Base-by-base conservation (phyloP, 2,888 invertebrate species). In the Xanthorhoe spadicearia region DNA sequence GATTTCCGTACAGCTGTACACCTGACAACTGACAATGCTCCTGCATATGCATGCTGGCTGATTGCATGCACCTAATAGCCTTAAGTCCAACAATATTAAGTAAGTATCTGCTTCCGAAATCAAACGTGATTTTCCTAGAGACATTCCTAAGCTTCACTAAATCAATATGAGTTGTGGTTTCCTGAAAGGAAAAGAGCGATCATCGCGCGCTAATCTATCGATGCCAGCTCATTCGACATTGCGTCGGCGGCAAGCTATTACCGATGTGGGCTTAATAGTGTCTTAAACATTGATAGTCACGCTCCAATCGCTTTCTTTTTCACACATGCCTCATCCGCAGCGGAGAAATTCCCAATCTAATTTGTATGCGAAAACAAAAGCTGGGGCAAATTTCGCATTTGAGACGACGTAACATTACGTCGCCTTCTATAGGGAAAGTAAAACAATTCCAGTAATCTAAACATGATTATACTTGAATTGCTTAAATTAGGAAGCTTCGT, bases 291-390 rank as follows among this genome's bases (percentile, higher is more conserved):
- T 73, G 68, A 77, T 70, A 71, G 74, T 74, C 78, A 80, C 79
- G 78, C 80, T 74, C 71, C 70, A 70, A 71, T 74, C 68, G 84
- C 92, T 91, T 91, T 92, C 90, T 82, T 89, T 87, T 87, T 84
- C 79, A 83, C 82, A 80, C 83, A 82, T 81, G 77, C 77, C 76
- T 77, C 77, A 80, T 77, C 83, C 88, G 79, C 83, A 86, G 82
- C 77, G 80, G 89, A 86, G 90, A 92, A 90, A 90, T 88, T 89
- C 77, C 73, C 80, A 82, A 79, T 79, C 84, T 86, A 82, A 85
- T 90, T 89, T 85, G 89, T 90, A 92, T 92, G 87, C 88, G 77
- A 79, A 80, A 85, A 81, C 81, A 80, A 74, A 79, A 74, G 73
- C 75, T 79, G 78, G 75, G 76, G 77, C 81, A 80, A 84, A 88